Base-by-base conservation (phyloP, 2,888 invertebrate species). In the Lypha dubia region DNA sequence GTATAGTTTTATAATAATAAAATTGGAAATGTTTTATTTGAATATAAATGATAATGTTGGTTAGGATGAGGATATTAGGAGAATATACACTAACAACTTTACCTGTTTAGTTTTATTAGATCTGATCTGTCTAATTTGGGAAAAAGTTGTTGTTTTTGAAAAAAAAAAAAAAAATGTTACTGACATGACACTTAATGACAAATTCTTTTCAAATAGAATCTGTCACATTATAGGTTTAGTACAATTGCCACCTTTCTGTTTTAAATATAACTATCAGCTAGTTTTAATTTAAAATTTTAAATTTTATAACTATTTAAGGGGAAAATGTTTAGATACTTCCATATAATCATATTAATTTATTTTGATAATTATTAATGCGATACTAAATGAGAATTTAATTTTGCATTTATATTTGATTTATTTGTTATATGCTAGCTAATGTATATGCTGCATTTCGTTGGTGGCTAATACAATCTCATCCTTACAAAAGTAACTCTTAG, bases 211-310 rank as follows among this genome's bases (percentile, higher is more conserved):
- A 28, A 28, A n/a, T 11, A 62, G 44, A 63, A 67, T 35, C 4
- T 49, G 58, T 58, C 67, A 35, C 6, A 24, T 22, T n/a, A 41
- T 68, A 70, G 51, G 68, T 62, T 77, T 77, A 28, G 70, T 77
- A 70, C 70, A 17, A 70, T 70, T 70, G 77, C 60, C 77, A 70
- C 51, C 68, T 70, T 70, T 79, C 79, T 77, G 77, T 51, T 74
- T 77, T 13, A 51, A 20, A 41, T 62, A 49, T 41, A 77, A 77
- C 60, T 70, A 70, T 68, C 60, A 17, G 62, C 44, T 17, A 63
- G 58, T 60, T 60, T 58, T 38, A 56, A 44, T 49, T 32, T 13
- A 24, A 44, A 6, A n/a, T n/a, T 46, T 60, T 67, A 17, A 32
- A 44, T 9, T 3, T 41, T 11, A 35, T 13, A 38, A 35, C 17